Base-by-base conservation (phyloP, 2,113 vertebrate species). In the Amphiprion ocellaris region DNA sequence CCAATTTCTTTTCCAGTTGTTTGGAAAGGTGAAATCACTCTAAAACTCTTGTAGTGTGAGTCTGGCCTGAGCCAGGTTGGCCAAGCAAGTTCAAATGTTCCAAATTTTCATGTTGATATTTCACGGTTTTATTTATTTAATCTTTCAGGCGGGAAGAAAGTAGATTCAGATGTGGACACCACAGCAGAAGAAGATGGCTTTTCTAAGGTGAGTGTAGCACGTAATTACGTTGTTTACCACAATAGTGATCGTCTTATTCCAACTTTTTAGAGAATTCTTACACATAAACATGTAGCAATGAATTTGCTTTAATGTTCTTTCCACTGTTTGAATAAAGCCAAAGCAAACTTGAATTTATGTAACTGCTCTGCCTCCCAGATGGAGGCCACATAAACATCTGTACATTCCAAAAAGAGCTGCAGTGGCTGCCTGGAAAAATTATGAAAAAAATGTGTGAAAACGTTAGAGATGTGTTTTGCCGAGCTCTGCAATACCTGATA, bases 81-180 rank as follows among this genome's bases (percentile, higher is more conserved):
- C 4, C n/a, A 39, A 47, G 28, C 4, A 47, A 47, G 5, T 44
- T 4, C 0, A 16, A 15, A 21, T 63, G 60, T 49, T 15, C 23
- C 11, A 12, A 1, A 59, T n/a, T 37, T 47, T 19, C 52, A n/a
- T 3, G 2, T 16, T 52, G n/a, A 2, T 2, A 60, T 44, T 55
- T 63, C 2, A 53, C 23, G 10, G 17, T 11, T 33, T 26, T 2
- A 26, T 19, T 58, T 21, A 6, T 56, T 81, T 82, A 7, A 58
- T 23, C 5, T 89, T 82, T 52, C 83, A 99, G 98, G 97, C 89
- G 98, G 97, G 89, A 99, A 94, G 90, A 98, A 95, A 79, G 91
- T 93, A 44, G 97, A 99, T 91, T 94, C 95, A 28, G 98, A 96
- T 77, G 90, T 94, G 52, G 97, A 99, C 89, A 93, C 87, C 69